Percentiles rank a stretch among this genome's conserved stretches.
Conservation (phyloP, 2,797 vertebrate species). For the Ceryle rudis region DNA sequence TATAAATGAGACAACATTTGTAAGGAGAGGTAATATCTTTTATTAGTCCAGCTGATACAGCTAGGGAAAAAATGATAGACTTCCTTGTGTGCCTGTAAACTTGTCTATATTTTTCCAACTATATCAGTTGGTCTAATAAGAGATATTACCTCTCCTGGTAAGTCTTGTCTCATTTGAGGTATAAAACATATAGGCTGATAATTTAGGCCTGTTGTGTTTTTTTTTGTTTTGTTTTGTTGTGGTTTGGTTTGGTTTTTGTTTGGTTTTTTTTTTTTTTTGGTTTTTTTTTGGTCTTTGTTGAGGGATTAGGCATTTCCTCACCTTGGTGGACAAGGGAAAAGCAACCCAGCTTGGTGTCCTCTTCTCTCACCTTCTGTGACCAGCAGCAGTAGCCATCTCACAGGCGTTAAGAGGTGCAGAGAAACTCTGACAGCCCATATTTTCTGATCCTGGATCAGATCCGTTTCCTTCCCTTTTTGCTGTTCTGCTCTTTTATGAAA, state of each 20-base stretch:
- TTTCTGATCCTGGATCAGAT: not conserved
- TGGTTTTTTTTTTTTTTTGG: too few relatives aligned
- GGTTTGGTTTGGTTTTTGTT: too few relatives aligned
- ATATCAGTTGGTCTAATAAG: slow-evolving; percentile 38
- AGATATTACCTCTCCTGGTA: not conserved
- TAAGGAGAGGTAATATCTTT: slow-evolving; percentile 59
- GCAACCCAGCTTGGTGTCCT: accelerated
- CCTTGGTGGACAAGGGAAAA: not conserved
- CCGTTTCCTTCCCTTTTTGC: not conserved
- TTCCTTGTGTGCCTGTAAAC: not conserved
- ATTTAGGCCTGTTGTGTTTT: not conserved
- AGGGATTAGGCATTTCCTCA: not conserved
- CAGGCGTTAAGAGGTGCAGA: not conserved
- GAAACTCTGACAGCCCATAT: not conserved
- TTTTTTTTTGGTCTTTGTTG: not conserved
- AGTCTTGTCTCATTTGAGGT: slow-evolving; percentile 18
- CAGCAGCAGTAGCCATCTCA: not conserved
- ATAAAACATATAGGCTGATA: not conserved
- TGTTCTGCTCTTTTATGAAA: not conserved
- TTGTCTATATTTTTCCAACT: slow-evolving; percentile 24
- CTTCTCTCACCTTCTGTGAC: not conserved
- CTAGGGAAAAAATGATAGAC: not conserved
- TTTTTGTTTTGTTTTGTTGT: too few relatives aligned
- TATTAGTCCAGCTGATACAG: slow-evolving; percentile 39
- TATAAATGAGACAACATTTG: slow-evolving; percentile 64